Base-by-base conservation (phyloP, 2,797 vertebrate species). In the Liasis olivaceus region DNA sequence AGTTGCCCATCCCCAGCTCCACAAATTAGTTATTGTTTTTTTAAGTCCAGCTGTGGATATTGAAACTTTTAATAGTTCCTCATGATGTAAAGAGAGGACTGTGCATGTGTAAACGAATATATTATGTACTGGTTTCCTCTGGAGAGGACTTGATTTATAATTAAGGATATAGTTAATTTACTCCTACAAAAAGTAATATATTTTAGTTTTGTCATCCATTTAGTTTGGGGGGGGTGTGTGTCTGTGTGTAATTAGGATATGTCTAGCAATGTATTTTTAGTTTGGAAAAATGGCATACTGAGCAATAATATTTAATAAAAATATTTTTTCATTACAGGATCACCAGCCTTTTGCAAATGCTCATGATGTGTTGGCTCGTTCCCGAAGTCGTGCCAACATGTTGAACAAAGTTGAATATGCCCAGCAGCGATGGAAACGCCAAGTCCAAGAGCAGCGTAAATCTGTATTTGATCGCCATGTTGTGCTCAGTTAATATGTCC, bases 401-500 rank as follows among this genome's bases (percentile, higher is more conserved):
- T 97, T 99, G 91, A 99, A 99, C 98, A 99, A 99, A 96, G 99
- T 99, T 95, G 99, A 99, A 60, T 98, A 99, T 0, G 99, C 99
- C 1, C 99, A 99, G 97, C 99, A 99, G 97, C 99, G 99, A 91
- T 99, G 99, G 99, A 99, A 99, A 95, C 98, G 98, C 93, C 99
- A 99, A 97, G 99, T 99, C 93, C 99, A 99, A 97, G 99, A 99
- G 93, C 99, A 99, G 97, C 98, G 99, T 96, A 99, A 99, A 93
- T 99, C 99, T 0, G 99, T 99, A 95, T 99, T 99, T 2, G 99
- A 99, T 97, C 98, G 99, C 36, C 99, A 99, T 5, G 99, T 99
- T 91, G 99, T 99, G 93, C 98, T 99, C 92, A 99, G 99, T 97
- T 99, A 99, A 98, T 66, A 62, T n/a, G 77, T 36, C 54, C 47